These are phyloP conservation scores for Ephydatia muelleri DNA, from an alignment of 37 sponge, comb jelly and placozoan genomes.

Conservation along the genomic window DNA sequence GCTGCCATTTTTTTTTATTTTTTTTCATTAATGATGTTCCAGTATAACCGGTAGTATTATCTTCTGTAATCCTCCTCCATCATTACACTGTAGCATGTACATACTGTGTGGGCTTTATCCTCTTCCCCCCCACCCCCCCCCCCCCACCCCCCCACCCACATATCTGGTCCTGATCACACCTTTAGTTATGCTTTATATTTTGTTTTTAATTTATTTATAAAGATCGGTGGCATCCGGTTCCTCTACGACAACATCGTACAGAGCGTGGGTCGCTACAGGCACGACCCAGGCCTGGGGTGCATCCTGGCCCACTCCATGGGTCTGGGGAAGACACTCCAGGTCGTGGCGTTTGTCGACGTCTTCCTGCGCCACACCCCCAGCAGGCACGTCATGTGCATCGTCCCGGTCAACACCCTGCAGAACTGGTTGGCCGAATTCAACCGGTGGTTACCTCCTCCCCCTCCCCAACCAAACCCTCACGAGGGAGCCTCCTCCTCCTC, in stretches of 20 bases:
- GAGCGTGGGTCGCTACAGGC: slow-evolving; percentile 48
- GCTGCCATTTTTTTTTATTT: too few relatives aligned
- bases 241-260: slow-evolving; percentile 96
- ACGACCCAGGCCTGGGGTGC: slow-evolving; percentile 88
- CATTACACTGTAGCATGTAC: too few relatives aligned
- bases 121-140: not conserved
- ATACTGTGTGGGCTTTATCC: too few relatives aligned
- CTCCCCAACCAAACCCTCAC: not conserved
- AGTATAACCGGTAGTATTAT: too few relatives aligned
- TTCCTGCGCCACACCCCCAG: slow-evolving; percentile 81
- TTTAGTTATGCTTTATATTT: not conserved
- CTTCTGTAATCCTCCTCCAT: too few relatives aligned
- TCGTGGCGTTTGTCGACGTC: slow-evolving; percentile 90
- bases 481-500: not conserved
- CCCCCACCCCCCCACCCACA: too few relatives aligned
- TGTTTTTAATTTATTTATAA: too few relatives aligned
- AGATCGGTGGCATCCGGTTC: slow-evolving; percentile 95
- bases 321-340: slow-evolving; percentile 92
- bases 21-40: too few relatives aligned
- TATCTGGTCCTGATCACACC: not conserved
- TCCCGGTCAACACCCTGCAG: slow-evolving; percentile 95
- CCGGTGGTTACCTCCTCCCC: slow-evolving; percentile 80
- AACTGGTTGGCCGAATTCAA: slow-evolving; percentile 95
- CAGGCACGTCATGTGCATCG: slow-evolving; percentile 81
- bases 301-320: slow-evolving; percentile 99